A percentile compares a stretch with the other conserved stretches of the same genome.
Conservation (phyloP, 2,888 invertebrate genomes). For the Drosophila tanythrix region DNA sequence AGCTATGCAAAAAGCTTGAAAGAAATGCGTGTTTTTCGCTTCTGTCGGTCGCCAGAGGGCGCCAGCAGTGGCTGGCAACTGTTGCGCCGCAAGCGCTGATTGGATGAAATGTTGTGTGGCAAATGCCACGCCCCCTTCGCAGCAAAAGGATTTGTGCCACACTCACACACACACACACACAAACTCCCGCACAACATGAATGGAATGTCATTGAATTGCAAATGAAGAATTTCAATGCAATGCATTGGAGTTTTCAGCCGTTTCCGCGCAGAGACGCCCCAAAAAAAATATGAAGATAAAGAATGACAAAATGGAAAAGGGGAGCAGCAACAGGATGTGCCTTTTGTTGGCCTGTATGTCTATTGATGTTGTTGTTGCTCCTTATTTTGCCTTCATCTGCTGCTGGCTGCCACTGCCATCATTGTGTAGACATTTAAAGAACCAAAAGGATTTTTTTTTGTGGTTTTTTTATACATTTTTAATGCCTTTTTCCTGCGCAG, state of each 20-base stretch:
- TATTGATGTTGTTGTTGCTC: conserved; percentile 6
- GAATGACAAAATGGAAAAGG: background rate
- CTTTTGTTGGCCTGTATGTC: conserved; percentile 37
- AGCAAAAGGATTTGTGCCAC: conserved; percentile 37
- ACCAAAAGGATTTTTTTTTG: conserved; percentile 70
- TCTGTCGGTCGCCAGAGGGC: conserved; percentile 34
- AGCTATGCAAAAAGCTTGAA: conserved; percentile 49
- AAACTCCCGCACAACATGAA: conserved; percentile 36
- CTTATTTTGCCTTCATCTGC: conserved; percentile 25
- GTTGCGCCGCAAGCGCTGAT: conserved; percentile 63
- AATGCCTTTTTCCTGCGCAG: conserved; percentile 32
- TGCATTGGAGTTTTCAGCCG: conserved; percentile 70
- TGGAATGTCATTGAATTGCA: conserved; percentile 78
- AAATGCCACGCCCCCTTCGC: conserved; percentile 60
- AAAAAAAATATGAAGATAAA: background rate
- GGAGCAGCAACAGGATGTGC: conserved; percentile 17
- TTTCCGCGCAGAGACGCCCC: conserved; percentile 4
- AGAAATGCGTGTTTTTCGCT: conserved; percentile 35
- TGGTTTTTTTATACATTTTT: conserved; percentile 39
- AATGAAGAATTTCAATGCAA: conserved; percentile 79
- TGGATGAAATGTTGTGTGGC: conserved; percentile 36
- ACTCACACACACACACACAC: conserved; percentile 1
- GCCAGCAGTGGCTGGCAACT: conserved; percentile 64
- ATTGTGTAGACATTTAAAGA: conserved; percentile 80
- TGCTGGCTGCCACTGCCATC: background rate